Conservation (phyloP, 1,140 invertebrate genomes). For the Globodera ellingtonae region DNA sequence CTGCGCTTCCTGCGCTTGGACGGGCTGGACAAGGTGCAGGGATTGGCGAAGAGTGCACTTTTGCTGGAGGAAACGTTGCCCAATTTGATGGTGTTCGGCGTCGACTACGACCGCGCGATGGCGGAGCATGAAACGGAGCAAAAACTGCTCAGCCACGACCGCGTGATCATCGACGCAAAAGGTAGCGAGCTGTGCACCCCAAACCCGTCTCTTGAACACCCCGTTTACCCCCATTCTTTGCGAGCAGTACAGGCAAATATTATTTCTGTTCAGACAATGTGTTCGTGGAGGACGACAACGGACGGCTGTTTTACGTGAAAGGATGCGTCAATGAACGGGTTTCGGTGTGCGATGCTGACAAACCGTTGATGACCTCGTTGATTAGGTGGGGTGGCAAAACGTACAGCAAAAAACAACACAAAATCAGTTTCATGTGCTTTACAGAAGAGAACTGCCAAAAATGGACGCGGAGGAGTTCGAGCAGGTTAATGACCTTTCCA, state of each 20-base stretch:
- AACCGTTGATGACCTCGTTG: slow-evolving; percentile 56
- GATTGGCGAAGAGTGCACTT: slow-evolving; percentile 64
- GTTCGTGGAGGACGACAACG: slow-evolving; percentile 63
- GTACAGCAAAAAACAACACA: too few relatives aligned
- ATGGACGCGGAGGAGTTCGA: slow-evolving; percentile 63
- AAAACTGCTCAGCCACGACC: slow-evolving; percentile 48
- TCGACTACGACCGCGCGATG: slow-evolving; percentile 63
- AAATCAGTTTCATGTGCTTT: not conserved
- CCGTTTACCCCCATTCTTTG: not conserved
- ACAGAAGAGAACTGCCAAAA: slow-evolving; percentile 54
- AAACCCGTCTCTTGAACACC: too few relatives aligned
- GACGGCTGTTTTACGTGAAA: slow-evolving; percentile 56
- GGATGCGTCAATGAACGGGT: slow-evolving; percentile 55
- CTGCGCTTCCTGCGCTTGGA: slow-evolving; percentile 64
- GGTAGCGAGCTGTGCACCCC: slow-evolving; percentile 27
- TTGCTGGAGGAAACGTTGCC: slow-evolving; percentile 66
- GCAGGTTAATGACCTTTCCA: slow-evolving; percentile 49
- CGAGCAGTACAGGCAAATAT: not conserved
- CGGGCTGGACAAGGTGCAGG: slow-evolving; percentile 60
- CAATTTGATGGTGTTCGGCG: slow-evolving; percentile 60
- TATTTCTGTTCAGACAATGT: slow-evolving; percentile 51
- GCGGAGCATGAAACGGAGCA: slow-evolving; percentile 53
- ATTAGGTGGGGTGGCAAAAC: slow-evolving; percentile 32
- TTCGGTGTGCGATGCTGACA: slow-evolving; percentile 58
- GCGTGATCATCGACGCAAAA: slow-evolving; percentile 59